A percentile compares a stretch with the other conserved stretches of the same genome.
Evolutionary conservation across 2,888 invertebrate genomes (phyloP).

Genomic region (Bellardia pandia): DNA sequence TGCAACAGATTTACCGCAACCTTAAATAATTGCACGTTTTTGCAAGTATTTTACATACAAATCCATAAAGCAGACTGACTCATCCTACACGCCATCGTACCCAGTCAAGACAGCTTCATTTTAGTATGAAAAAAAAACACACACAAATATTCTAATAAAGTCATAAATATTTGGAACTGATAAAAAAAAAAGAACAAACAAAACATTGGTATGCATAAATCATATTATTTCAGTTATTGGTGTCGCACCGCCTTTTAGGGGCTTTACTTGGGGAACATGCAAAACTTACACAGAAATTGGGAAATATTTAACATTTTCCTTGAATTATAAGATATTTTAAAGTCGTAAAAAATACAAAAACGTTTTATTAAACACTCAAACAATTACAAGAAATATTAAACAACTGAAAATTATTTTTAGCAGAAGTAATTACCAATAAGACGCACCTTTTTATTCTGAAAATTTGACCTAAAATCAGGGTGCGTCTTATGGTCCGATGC

Average conservation of each 20-base stretch:
- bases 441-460: too few relatives aligned
- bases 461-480: too few relatives aligned
- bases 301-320: too few relatives aligned
- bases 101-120: neutral
- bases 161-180: constrained; percentile 19
- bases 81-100: constrained; percentile 3
- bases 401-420: too few relatives aligned
- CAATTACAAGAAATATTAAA: too few relatives aligned
- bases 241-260: neutral
- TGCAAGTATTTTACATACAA: constrained; percentile 47
- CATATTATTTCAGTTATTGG: neutral
- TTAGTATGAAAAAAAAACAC: neutral
- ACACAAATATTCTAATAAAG: constrained; percentile 21
- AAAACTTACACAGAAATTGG: neutral
- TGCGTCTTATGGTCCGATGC: too few relatives aligned
- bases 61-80: constrained; percentile 31
- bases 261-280: neutral
- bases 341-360: too few relatives aligned
- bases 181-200: neutral
- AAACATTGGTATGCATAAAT: neutral
- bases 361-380: too few relatives aligned
- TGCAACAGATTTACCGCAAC: constrained; percentile 67
- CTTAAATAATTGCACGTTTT: constrained; percentile 70
- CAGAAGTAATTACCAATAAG: too few relatives aligned
- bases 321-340: too few relatives aligned